These are phyloP conservation scores for Montipora cactus DNA, from an alignment of 64 coral and sea anemone species.

Conservation along the genomic window DNA sequence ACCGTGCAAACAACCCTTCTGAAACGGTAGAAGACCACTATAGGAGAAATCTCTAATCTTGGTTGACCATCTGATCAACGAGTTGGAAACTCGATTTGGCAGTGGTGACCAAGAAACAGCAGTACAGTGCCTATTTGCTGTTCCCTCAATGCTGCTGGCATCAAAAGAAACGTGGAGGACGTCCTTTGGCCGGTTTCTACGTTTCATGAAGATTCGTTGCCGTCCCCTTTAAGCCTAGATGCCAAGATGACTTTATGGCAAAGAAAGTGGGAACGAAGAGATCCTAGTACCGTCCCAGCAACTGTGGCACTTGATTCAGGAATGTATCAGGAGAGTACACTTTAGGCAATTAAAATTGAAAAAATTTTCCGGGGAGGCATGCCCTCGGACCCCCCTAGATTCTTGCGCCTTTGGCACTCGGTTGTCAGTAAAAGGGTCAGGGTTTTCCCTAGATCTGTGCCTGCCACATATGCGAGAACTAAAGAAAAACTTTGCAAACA, in stretches of 20 bases:
- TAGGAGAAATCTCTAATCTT: slow-evolving; percentile 77
- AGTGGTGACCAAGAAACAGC: slow-evolving; percentile 89
- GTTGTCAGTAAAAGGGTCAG: slow-evolving; percentile 61
- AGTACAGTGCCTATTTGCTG: slow-evolving; percentile 92
- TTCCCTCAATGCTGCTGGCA: slow-evolving; percentile 89
- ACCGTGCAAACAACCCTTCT: slow-evolving; percentile 49
- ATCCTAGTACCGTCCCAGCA: slow-evolving; percentile 91
- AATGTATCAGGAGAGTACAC: slow-evolving; percentile 85
- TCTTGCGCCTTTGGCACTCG: slow-evolving; percentile 60
- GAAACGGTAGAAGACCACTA: slow-evolving; percentile 46
- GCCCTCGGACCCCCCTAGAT: slow-evolving; percentile 52
- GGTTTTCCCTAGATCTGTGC: slow-evolving; percentile 51
- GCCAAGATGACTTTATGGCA: slow-evolving; percentile 89
- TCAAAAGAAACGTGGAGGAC: slow-evolving; percentile 91
- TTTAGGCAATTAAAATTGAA: slow-evolving; percentile 82
- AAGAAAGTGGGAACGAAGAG: slow-evolving; percentile 91
- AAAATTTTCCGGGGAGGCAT: slow-evolving; percentile 53
- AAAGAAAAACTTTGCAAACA: too few relatives aligned
- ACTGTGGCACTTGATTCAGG: slow-evolving; percentile 91
- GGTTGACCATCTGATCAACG: slow-evolving; percentile 86
- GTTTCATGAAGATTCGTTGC: slow-evolving; percentile 93
- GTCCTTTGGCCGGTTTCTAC: slow-evolving; percentile 86
- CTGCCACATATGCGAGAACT: not conserved
- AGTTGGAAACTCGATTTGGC: slow-evolving; percentile 86
- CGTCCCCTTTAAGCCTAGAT: slow-evolving; percentile 92